Evolutionary conservation across 1,140 invertebrate genomes (phyloP).

Genomic region (Calephelis nemesis): DNA sequence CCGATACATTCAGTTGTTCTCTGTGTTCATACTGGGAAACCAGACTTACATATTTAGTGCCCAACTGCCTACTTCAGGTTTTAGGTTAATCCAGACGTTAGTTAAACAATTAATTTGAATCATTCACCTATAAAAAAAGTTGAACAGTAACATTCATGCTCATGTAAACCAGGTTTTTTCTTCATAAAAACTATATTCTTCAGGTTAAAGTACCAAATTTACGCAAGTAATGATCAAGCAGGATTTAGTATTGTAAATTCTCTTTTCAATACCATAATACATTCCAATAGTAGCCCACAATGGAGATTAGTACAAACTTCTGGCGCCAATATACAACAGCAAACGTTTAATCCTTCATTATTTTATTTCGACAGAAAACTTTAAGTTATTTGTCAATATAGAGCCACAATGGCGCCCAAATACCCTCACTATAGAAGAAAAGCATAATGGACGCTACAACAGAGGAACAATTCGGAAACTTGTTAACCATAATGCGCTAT

Average conservation of each 20-base stretch:
- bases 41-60: no score
- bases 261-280: background rate
- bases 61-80: no score
- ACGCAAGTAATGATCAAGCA: constrained; percentile 7
- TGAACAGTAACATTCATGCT: no score
- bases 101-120: no score
- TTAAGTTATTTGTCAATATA: constrained; percentile 76
- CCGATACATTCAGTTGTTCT: no score
- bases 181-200: no score
- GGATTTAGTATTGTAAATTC: constrained; percentile 4
- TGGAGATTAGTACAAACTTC: constrained; percentile 9
- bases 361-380: constrained; percentile 70
- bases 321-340: constrained; percentile 54
- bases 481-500: constrained; percentile 77
- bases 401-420: constrained; percentile 74
- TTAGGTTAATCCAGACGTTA: no score
- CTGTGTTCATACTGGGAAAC: no score
- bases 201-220: background rate
- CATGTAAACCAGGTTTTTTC: no score
- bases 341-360: constrained; percentile 64
- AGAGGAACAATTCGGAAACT: constrained; percentile 71
- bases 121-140: no score
- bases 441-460: constrained; percentile 75
- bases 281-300: background rate
- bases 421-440: constrained; percentile 69